Conservation (phyloP, 2,113 vertebrate species). For the Salvelinus fontinalis region DNA sequence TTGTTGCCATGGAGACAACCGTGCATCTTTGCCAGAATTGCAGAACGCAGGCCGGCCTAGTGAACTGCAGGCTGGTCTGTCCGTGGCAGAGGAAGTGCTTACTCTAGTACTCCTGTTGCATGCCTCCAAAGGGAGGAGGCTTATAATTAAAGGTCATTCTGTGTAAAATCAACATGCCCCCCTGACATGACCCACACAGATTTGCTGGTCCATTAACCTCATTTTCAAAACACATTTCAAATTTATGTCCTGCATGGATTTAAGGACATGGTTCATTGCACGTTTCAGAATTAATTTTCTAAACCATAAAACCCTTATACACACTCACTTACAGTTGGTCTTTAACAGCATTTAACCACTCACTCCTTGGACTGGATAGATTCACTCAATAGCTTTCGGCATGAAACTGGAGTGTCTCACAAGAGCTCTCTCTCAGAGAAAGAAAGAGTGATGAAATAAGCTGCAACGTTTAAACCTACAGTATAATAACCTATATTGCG, state of each 20-base stretch:
- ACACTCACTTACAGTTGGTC: neutral
- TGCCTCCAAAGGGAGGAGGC: slow-evolving; percentile 52
- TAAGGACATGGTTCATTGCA: neutral
- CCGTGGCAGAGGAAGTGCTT: slow-evolving; percentile 50
- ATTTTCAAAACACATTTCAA: neutral
- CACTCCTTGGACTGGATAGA: neutral
- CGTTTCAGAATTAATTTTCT: neutral
- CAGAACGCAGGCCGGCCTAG: slow-evolving; percentile 16
- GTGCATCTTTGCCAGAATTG: slow-evolving; percentile 18
- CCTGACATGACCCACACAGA: slow-evolving; percentile 32
- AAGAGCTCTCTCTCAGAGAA: neutral
- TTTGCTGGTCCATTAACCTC: slow-evolving; percentile 53
- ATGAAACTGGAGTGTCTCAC: neutral
- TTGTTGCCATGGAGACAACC: slow-evolving; percentile 64
- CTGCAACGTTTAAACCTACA: neutral
- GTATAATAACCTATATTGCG: neutral
- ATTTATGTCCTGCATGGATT: neutral
- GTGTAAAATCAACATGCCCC: slow-evolving; percentile 37
- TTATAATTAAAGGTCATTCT: slow-evolving; percentile 46
- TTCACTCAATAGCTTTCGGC: neutral
- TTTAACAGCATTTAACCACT: slow-evolving; percentile 2
- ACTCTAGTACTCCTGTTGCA: slow-evolving; percentile 48
- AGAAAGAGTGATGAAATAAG: slow-evolving; percentile 5
- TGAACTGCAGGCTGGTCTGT: slow-evolving; percentile 8
- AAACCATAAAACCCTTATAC: slow-evolving; percentile 5